A percentile compares a stretch with the other conserved stretches of the same genome.
phyloP scores from a whole-genome alignment of 1,140 invertebrate genomes.

The Philaenus spumarius region DNA sequence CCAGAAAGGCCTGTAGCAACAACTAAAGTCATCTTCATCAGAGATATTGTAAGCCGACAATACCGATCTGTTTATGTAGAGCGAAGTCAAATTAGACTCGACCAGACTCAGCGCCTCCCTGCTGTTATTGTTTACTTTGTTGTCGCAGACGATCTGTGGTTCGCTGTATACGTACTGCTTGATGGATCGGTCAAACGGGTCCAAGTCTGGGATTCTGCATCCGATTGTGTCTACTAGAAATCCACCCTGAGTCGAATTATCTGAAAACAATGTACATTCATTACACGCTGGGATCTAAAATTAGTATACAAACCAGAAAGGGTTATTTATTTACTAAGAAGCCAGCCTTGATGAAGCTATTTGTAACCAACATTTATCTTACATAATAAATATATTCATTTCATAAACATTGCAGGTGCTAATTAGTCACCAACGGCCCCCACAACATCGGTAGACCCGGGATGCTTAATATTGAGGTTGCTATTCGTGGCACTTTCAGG shows the following conservation, averaged over 20 bases:
- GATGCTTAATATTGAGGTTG: too few relatives aligned
- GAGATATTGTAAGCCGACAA: conserved; percentile 20
- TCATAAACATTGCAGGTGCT: conserved; percentile 15
- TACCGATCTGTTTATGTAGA: conserved; percentile 23
- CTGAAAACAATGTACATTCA: conserved; percentile 35
- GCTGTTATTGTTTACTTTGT: too few relatives aligned
- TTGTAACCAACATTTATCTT: background rate
- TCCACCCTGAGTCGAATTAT: background rate
- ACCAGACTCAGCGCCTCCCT: conserved; percentile 16
- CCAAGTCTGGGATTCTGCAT: conserved; percentile 71
- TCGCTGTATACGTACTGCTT: conserved; percentile 13
- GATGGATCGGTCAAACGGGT: conserved; percentile 52
- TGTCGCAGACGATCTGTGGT: conserved; percentile 17
- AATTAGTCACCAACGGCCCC: too few relatives aligned
- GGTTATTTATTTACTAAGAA: conserved; percentile 21
- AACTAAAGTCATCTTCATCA: conserved; percentile 19
- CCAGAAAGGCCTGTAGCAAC: conserved; percentile 44
- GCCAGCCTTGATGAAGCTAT: conserved; percentile 27
- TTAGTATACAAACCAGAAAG: conserved; percentile 18
- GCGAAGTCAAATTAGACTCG: conserved; percentile 23
- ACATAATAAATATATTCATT: too few relatives aligned
- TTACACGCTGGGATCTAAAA: conserved; percentile 18
- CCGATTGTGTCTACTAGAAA: conserved; percentile 37
- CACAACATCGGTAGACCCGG: too few relatives aligned
- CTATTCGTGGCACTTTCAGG: too few relatives aligned